Base-by-base conservation (phyloP, 2,888 invertebrate genomes). In the Pogonocherus hispidulus region DNA sequence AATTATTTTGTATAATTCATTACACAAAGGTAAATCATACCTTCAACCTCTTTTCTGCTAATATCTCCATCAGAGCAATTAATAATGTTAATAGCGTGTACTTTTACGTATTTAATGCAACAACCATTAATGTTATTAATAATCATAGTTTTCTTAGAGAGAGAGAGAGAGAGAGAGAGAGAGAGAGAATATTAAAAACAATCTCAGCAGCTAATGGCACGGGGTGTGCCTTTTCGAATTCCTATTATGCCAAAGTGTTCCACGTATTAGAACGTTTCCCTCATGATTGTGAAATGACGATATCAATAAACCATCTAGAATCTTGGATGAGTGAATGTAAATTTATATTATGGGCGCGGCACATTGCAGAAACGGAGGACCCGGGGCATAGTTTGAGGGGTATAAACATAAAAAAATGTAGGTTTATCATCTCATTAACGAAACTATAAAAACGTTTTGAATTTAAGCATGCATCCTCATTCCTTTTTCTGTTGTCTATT, bases 291-390 rank as follows among this genome's bases (percentile, higher is more conserved):
- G 46, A n/a, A n/a, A 37, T 22, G 19, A 46, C 27, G 18, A n/a
- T 22, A 47, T 56, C 41, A n/a, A 35, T 47, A 41, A 56, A 57
- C 19, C 44, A 59, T 59, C 19, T 47, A 27, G 56, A 59, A 59
- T 23, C 51, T 65, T 16, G 37, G 66, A 66, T 63, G 55, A 63
- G 63, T 54, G 65, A 65, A 57, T 51, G 57, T 23, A 11, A 57
- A 51, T 27, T 23, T 11, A 11, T 2, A n/a, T n/a, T n/a, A 23
- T 57, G 65, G 65, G 65, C 32, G 55, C 32, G 55, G 37, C 57
- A 5, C 9, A 22, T 22, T 9, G 49, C 49, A 8, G 9, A 8
- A 32, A 2, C 9, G 9, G 32, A 11, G 11, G 32, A 32, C 6
- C 8, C 9, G 8, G 5, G 32, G 9, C 9, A 11, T 27, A 27